Conservation (phyloP, 2,113 vertebrate species). For the Buteo buteo region DNA sequence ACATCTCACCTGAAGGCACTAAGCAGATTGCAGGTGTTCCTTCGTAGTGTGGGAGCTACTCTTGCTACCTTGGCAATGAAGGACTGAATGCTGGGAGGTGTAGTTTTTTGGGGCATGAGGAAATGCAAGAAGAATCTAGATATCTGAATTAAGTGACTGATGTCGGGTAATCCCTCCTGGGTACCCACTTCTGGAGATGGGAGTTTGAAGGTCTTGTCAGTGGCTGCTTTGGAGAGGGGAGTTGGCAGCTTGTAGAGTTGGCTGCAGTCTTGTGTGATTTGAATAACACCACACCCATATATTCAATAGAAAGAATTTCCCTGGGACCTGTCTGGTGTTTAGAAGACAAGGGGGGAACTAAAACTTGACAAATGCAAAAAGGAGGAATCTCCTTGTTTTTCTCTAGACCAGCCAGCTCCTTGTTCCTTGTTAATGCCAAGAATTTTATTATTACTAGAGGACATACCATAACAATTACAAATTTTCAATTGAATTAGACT, state of each 20-base stretch:
- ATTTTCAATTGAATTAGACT: conserved; percentile 2
- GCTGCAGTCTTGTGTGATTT: rapidly evolving
- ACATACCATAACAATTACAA: not conserved
- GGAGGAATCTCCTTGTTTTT: not conserved
- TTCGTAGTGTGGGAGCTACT: rapidly evolving
- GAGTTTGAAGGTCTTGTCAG: not conserved
- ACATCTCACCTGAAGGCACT: not conserved
- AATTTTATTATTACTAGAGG: not conserved
- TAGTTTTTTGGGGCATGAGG: not conserved
- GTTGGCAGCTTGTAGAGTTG: not conserved
- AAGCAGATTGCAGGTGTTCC: not conserved
- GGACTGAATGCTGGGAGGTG: not conserved
- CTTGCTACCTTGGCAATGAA: not conserved
- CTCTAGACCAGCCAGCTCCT: not conserved
- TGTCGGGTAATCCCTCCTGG: not conserved
- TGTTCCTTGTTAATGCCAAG: not conserved
- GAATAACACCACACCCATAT: not conserved
- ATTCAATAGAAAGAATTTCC: not conserved
- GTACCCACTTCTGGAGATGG: not conserved
- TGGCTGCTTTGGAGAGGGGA: not conserved
- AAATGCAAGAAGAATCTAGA: not conserved
- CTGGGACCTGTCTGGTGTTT: not conserved
- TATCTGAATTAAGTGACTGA: not conserved
- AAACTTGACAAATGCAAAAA: not conserved
- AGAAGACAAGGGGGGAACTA: not conserved